These are phyloP conservation scores for Mystacornis crossleyi DNA, from an alignment of 2,113 vertebrate species.

Conservation along the genomic window DNA sequence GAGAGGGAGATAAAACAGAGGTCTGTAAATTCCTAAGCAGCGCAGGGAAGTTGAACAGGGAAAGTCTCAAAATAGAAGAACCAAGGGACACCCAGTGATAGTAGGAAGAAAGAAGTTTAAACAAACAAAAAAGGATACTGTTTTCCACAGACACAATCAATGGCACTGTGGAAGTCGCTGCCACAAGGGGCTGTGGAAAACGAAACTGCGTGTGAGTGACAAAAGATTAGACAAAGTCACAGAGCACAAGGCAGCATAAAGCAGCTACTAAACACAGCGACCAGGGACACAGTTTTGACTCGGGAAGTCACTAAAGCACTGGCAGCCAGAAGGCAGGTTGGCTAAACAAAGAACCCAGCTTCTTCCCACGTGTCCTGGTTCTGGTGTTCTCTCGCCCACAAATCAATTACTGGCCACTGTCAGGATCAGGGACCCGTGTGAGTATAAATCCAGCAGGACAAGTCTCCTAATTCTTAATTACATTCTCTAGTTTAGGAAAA, in stretches of 20 bases:
- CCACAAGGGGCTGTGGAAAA: background rate
- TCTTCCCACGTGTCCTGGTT: background rate
- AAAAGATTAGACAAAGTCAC: background rate
- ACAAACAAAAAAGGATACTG: background rate
- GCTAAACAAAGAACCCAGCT: background rate
- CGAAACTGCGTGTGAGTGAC: background rate
- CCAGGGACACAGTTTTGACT: background rate
- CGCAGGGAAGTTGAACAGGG: background rate
- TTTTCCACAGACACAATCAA: background rate
- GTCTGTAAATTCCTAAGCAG: background rate
- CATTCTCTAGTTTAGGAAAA: background rate
- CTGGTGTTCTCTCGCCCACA: background rate
- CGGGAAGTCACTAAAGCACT: background rate
- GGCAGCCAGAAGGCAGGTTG: background rate
- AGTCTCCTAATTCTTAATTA: background rate
- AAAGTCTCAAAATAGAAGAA: background rate
- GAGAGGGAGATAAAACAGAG: background rate
- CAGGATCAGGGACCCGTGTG: accelerated
- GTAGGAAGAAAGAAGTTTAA: background rate
- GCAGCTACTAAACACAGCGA: accelerated
- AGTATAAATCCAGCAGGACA: background rate
- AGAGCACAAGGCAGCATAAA: background rate
- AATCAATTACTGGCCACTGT: background rate
- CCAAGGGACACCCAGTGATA: background rate
- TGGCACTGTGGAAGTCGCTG: background rate